Conservation (phyloP, 2,113 vertebrate genomes). For the Microcebus lehilahytsara region DNA sequence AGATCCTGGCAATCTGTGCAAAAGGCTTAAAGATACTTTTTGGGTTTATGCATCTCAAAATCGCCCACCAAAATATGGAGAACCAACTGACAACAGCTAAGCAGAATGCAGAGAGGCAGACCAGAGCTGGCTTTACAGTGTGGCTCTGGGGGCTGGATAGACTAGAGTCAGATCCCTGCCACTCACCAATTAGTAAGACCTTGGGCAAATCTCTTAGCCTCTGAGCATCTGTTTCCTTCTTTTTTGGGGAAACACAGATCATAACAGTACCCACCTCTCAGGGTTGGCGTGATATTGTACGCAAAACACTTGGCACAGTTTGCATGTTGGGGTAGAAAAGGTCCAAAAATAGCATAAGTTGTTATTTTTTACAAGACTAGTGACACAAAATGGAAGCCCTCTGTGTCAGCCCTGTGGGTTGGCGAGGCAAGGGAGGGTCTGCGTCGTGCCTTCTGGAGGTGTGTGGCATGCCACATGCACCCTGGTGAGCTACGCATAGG, state of each 20-base stretch:
- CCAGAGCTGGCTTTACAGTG: not conserved
- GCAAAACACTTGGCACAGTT: not conserved
- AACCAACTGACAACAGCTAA: too few relatives aligned
- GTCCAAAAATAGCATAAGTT: not conserved
- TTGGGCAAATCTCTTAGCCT: not conserved
- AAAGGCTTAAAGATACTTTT: not conserved
- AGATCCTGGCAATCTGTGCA: not conserved
- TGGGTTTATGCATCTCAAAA: not conserved
- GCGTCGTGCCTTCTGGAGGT: not conserved
- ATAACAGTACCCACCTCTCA: fast-evolving
- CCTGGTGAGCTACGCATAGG: not conserved
- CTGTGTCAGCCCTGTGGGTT: too few relatives aligned
- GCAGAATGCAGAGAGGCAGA: not conserved
- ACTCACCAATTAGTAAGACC: not conserved
- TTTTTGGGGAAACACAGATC: not conserved
- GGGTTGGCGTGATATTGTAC: fast-evolving
- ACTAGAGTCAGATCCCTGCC: not conserved
- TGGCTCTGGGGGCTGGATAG: not conserved
- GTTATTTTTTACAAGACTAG: not conserved
- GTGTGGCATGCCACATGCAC: fast-evolving
- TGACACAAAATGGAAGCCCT: not conserved
- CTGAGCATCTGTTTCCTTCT: not conserved
- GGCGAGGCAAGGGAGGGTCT: fast-evolving
- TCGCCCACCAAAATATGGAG: not conserved
- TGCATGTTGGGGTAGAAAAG: not conserved